Evolutionary conservation across 2,113 vertebrate genomes (phyloP).

Genomic region (Callipepla californica): DNA sequence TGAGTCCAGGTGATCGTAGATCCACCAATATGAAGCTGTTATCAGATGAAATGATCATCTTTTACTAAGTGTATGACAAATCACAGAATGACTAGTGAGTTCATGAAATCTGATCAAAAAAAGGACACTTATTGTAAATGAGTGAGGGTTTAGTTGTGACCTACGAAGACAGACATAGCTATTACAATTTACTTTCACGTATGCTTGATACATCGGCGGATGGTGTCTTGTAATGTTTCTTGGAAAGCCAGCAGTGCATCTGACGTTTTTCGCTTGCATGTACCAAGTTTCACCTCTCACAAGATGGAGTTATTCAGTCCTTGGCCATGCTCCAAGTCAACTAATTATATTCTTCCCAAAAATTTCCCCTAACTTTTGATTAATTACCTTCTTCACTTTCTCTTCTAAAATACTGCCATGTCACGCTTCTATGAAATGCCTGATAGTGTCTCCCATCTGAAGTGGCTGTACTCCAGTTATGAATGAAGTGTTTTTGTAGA

Average conservation of each 20-base stretch:
- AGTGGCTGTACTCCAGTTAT: background rate
- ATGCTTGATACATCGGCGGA: background rate
- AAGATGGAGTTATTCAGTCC: background rate
- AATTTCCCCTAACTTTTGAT: slow-evolving; percentile 10
- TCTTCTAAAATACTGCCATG: background rate
- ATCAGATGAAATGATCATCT: background rate
- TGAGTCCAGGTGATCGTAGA: background rate
- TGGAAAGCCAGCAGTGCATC: background rate
- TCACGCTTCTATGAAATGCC: background rate
- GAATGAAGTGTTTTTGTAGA: background rate
- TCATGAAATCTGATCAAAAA: background rate
- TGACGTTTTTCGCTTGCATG: background rate
- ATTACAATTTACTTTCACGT: background rate
- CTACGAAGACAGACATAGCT: background rate
- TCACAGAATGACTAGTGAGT: background rate
- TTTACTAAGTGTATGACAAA: background rate
- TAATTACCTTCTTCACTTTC: slow-evolving; percentile 2
- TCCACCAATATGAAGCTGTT: background rate
- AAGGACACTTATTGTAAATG: background rate
- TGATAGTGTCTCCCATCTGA: background rate
- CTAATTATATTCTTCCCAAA: slow-evolving; percentile 24
- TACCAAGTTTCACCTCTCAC: background rate
- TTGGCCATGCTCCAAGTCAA: background rate
- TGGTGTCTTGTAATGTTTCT: background rate
- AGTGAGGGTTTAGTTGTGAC: background rate